Base-by-base conservation (phyloP, 1,140 invertebrate genomes). In the Spodoptera frugiperda region DNA sequence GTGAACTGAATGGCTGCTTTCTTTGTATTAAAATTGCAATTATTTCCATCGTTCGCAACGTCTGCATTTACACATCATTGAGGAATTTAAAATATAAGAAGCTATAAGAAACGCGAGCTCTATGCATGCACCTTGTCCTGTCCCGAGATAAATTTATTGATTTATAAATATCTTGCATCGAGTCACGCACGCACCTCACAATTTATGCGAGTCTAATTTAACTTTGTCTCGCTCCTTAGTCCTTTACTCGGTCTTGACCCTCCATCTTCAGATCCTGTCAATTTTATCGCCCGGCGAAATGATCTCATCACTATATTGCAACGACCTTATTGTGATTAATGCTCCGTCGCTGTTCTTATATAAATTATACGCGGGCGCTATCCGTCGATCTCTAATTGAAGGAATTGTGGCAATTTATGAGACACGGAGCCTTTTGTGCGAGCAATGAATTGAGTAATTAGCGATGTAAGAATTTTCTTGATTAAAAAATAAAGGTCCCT, bases 381-480 rank as follows among this genome's bases (percentile, higher is more conserved):
- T 89, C 88, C 82, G 82, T 82, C 84, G 84, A 91, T 91, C 84
- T 82, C 49, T 88, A 91, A 92, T 92, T 88, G 86, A 87, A 78
- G 78, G 85, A 89, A 88, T 91, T 90, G 87, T 82, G 79, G 79
- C 89, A 88, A 91, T 90, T 88, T 84, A 83, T 82, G 79, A 59
- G 75, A 61, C 78, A 67, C 55, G 68, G 61, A 53, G 33, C 72
- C 78, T 82, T 81, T 78, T 78, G 78, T 81, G 48, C 73, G 57
- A 59, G 59, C 77, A 61, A 78, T 78, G 84, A 88, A 91, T 90
- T 90, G 82, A 89, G 88, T 81, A 88, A 89, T 90, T 89, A 89
- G 73, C 63, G 33, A 53, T 65, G 78, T 77, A 78, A 68, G 67
- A 78, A 83, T 79, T 79, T 76, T 71, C 78, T 79, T 82, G 70